Evolutionary conservation across 2,797 vertebrate species (phyloP).

Genomic region (Lagorchestes hirsutus): DNA sequence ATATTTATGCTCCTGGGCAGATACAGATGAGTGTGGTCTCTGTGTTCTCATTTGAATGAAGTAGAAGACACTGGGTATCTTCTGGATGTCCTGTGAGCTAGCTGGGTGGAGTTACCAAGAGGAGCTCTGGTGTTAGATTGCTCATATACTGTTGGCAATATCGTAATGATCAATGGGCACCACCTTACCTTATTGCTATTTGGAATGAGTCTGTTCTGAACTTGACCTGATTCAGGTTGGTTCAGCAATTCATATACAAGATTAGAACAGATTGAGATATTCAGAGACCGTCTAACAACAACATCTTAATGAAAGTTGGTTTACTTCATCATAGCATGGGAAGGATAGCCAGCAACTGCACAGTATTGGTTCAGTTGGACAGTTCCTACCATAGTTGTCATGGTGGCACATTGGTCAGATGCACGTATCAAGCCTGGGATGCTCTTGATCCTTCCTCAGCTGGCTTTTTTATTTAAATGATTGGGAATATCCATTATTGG

Average conservation of each 20-base stretch:
- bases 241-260: neutral
- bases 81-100: neutral
- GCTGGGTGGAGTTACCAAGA: neutral
- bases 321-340: neutral
- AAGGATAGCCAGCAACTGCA: neutral
- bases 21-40: slow-evolving; percentile 3
- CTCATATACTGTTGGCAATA: neutral
- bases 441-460: neutral
- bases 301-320: neutral
- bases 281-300: neutral
- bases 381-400: neutral
- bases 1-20: slow-evolving; percentile 58
- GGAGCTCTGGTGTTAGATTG: neutral
- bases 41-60: neutral
- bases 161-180: neutral
- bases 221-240: neutral
- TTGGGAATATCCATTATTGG: neutral
- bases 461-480: neutral
- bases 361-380: neutral
- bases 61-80: neutral
- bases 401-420: neutral
- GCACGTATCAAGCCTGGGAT: neutral
- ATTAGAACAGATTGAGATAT: neutral
- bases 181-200: neutral
- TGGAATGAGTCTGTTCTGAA: neutral